Base-by-base conservation (phyloP, 2,888 invertebrate species). In the Nephrotoma flavescens region DNA sequence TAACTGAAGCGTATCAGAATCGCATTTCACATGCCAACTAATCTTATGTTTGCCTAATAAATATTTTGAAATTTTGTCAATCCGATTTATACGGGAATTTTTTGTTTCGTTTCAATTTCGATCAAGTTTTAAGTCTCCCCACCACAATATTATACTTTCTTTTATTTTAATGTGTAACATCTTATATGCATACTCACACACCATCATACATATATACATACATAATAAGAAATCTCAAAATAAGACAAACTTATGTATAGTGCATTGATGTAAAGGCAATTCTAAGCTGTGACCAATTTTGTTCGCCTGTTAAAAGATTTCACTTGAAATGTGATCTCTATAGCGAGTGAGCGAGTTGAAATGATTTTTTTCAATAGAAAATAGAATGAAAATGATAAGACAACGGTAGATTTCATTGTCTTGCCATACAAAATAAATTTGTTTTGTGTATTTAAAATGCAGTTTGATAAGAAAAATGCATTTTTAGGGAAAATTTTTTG, bases 371-470 rank as follows among this genome's bases (percentile, higher is more conserved):
- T 84, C 42, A 84, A 84, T 84, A 84, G 84, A 84, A 84, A 84
- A 84, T 84, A 84, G 84, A 84, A 42, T 84, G 84, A 84, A 84
- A 84, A 84, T 84, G 84, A 84, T 84, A 84, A 84, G 84, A 84
- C 84, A 84, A 15, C 19, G 71, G 19, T 7, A 7, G 52, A 71
- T 71, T 71, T 31, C 31, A 11, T 71, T 71, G 71, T 71, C 71
- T 71, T 71, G 71, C 71, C 31, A 71, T 31, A 71, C 71, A 71
- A 71, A 71, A 71, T 31, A 52, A 52, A 52, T 31, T 71, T 5
- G n/a, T 84, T 42, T 84, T 31, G 31, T 31, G 31, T 31, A 31
- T 31, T 2, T 6, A 42, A 84, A 84, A 84, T 84, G 84, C 41
- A 71, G 19, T 19, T 71, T 84, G 84, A 84, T 84, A 84, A 84